These are phyloP conservation scores for Opisthocomus hoazin DNA, from an alignment of 2,113 vertebrate genomes.

Conservation along the genomic window DNA sequence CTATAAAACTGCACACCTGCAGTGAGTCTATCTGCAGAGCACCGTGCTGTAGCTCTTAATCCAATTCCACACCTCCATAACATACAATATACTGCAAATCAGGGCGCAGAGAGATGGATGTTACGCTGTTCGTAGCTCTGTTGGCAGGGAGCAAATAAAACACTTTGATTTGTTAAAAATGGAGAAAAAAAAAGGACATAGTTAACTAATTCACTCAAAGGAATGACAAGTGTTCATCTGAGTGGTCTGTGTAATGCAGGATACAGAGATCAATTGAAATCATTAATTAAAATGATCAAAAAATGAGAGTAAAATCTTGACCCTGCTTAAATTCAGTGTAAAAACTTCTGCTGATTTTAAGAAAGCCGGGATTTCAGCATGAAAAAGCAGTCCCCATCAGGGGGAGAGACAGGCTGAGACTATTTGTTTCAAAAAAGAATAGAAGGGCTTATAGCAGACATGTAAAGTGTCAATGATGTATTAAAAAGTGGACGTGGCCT, in stretches of 20 bases:
- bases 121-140: background rate
- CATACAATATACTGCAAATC: background rate
- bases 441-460: background rate
- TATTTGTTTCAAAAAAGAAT: background rate
- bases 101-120: background rate
- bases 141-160: background rate
- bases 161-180: background rate
- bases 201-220: background rate
- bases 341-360: background rate
- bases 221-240: background rate
- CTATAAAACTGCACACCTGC: constrained; percentile 38
- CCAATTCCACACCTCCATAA: background rate
- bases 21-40: constrained; percentile 7
- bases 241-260: background rate
- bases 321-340: background rate
- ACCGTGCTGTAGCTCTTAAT: background rate
- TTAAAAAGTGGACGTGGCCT: background rate
- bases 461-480: background rate
- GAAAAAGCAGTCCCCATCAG: background rate
- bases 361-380: background rate
- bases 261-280: background rate
- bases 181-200: background rate
- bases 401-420: background rate
- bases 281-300: background rate
- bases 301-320: background rate